Percentiles rank a stretch among this genome's conserved stretches.
Conservation (phyloP, 2,113 vertebrate species). For the Ctenomys sociabilis region DNA sequence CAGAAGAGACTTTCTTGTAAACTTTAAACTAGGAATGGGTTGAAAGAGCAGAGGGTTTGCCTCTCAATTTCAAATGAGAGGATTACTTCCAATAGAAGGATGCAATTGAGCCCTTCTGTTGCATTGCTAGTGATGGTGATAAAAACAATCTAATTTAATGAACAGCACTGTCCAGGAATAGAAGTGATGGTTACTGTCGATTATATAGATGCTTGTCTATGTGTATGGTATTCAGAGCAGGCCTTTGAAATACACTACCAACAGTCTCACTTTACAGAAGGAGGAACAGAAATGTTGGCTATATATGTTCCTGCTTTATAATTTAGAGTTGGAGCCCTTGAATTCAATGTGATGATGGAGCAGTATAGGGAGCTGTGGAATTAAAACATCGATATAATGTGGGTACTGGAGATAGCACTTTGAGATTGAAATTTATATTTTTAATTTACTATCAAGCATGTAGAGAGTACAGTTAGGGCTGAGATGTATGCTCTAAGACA, state of each 20-base stretch:
- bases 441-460: not conserved
- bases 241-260: not conserved
- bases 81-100: not conserved
- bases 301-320: not conserved
- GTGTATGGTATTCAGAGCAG: not conserved
- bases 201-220: not conserved
- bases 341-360: not conserved
- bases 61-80: not conserved
- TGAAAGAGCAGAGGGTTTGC: not conserved
- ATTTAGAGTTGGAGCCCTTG: not conserved
- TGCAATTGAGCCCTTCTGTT: not conserved
- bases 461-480: not conserved
- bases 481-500: not conserved
- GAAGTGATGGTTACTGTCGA: not conserved
- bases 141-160: not conserved
- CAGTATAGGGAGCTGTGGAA: not conserved
- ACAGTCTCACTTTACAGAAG: not conserved
- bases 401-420: not conserved
- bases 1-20: not conserved
- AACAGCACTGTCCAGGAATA: not conserved
- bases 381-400: not conserved
- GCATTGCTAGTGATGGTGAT: not conserved
- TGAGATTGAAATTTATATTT: not conserved
- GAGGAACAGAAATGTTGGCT: not conserved
- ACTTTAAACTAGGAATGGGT: not conserved